Base-by-base conservation (phyloP, 2,113 vertebrate species). In the Caretta caretta region DNA sequence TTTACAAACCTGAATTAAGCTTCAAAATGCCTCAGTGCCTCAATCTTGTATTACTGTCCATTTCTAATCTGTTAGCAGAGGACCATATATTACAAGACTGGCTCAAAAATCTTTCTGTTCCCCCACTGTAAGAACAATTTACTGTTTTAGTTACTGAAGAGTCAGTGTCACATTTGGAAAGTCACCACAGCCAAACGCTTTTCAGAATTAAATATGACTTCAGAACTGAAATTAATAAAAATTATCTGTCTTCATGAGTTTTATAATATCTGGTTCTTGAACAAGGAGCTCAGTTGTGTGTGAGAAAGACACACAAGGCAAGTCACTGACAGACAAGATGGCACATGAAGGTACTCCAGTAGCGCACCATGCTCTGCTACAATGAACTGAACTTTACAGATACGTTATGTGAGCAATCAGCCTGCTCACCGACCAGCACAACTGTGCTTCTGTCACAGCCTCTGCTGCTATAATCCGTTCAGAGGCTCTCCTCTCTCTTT, bases 361-460 rank as follows among this genome's bases (percentile, higher is more conserved):
- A 62, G 8, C 10, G 9, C 27, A 80, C 79, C 38, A 25, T 24
- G 53, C 38, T 25, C n/a, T 31, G 22, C 22, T 69, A 78, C 79
- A 53, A 80, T 38, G 79, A 65, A 54, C 12, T 1, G 16, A 87
- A 49, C 87, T 92, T 80, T 10, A 16, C 84, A 35, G 31, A 25
- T 2, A 2, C 24, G 1, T 2, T 1, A 20, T 1, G 62, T 42
- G 49, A 22, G 56, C 85, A 56, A 38, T 27, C 0, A 5, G 17
- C 22, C 75, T 87, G 83, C 1, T 87, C 80, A 48, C 53, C 2
- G 1, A 80, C 29, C 0, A 59, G 83, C 57, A 83, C 80, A 54
- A 31, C 27, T 83, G 78, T 42, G 49, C 2, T 65, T 62, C 51
- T 27, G 1, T 6, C 38, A 76, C 76, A 82, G 87, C 82, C 49